These are phyloP conservation scores for Brachionus sp. DNA, from an alignment of 1,140 invertebrate genomes.

Conservation along the genomic window DNA sequence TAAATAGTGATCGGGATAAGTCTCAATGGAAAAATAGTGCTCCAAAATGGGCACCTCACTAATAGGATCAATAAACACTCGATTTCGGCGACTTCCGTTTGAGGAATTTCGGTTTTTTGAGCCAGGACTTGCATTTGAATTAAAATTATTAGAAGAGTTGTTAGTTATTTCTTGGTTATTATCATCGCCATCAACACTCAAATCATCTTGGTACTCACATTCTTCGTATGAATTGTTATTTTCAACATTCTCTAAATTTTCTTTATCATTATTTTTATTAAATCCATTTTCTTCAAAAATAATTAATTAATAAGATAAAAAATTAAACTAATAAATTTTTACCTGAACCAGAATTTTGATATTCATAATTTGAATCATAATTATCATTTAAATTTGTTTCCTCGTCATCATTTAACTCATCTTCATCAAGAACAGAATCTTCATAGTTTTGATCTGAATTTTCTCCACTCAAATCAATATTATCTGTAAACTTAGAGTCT, in stretches of 20 bases:
- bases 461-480: conserved; percentile 31
- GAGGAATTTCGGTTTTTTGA: conserved; percentile 15
- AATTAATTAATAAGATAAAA: not conserved
- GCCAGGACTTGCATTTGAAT: not conserved
- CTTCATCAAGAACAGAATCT: conserved; percentile 28
- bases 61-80: conserved; percentile 97
- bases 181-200: not conserved
- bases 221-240: conserved; percentile 15
- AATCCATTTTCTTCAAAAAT: not conserved
- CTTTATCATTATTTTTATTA: not conserved
- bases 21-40: conserved; percentile 94
- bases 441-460: conserved; percentile 46
- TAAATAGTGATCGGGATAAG: conserved; percentile 64
- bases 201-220: conserved; percentile 16
- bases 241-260: conserved; percentile 1
- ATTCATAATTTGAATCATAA: conserved; percentile 21
- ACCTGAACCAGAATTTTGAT: conserved; percentile 2
- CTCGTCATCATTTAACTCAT: conserved; percentile 35
- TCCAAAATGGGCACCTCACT: conserved; percentile 92
- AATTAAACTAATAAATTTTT: not conserved
- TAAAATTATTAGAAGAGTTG: not conserved
- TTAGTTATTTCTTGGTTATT: not conserved
- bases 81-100: conserved; percentile 67
- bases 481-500: conserved; percentile 36
- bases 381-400: conserved; percentile 18